These are phyloP conservation scores for Zelleria hepariella DNA, from an alignment of 2,888 invertebrate species.

Conservation along the genomic window DNA sequence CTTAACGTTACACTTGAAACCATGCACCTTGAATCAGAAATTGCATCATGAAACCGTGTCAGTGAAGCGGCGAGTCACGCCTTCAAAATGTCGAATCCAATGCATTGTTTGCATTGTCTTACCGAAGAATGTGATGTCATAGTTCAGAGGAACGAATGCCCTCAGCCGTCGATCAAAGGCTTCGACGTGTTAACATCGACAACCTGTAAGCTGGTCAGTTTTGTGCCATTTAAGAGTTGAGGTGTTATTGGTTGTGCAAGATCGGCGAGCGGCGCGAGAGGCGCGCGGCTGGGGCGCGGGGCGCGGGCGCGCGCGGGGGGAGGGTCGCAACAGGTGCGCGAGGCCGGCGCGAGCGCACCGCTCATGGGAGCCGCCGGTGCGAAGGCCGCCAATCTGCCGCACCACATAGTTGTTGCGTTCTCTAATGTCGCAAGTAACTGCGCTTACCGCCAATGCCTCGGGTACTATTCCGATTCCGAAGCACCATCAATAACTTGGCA, in stretches of 20 bases:
- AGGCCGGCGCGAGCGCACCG: slow-evolving; percentile 36
- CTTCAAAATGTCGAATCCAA: slow-evolving; percentile 52
- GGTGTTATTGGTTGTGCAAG: slow-evolving; percentile 46
- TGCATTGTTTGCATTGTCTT: slow-evolving; percentile 61
- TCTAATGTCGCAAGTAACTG: slow-evolving; percentile 4
- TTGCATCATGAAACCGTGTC: slow-evolving; percentile 50
- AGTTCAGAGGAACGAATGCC: slow-evolving; percentile 56
- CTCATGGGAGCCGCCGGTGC: slow-evolving; percentile 28
- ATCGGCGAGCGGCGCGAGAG: slow-evolving; percentile 13
- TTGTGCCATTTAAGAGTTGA: slow-evolving; percentile 32
- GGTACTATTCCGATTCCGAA: background rate
- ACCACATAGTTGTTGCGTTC: slow-evolving; percentile 1
- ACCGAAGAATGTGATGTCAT: slow-evolving; percentile 46
- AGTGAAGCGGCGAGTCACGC: slow-evolving; percentile 47
- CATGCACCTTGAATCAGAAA: slow-evolving; percentile 39
- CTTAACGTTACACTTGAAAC: slow-evolving; percentile 23
- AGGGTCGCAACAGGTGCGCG: slow-evolving; percentile 52
- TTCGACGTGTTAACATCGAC: slow-evolving; percentile 35
- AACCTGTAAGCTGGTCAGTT: background rate
- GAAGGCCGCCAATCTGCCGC: slow-evolving; percentile 37
- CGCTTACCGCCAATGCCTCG: background rate
- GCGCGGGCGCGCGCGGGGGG: slow-evolving; percentile 20
- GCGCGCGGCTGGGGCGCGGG: slow-evolving; percentile 25
- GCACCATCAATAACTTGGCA: background rate
- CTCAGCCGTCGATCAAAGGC: slow-evolving; percentile 29